Evolutionary conservation across 2,888 invertebrate genomes (phyloP).

Genomic region (Stenolophus ochropezus): DNA sequence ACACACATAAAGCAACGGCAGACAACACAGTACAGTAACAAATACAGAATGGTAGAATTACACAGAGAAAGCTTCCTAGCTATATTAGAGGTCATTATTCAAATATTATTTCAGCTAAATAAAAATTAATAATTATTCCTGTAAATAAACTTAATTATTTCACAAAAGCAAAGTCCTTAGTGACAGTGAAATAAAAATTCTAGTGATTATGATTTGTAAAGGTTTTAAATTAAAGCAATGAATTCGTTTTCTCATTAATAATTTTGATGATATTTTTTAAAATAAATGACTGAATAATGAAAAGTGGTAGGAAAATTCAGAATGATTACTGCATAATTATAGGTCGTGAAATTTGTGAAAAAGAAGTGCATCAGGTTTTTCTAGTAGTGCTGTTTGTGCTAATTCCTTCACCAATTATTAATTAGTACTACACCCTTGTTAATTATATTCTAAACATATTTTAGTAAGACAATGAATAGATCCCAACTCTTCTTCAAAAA

Average conservation of each 20-base stretch:
- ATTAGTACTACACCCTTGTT: neutral
- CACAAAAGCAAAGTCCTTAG: neutral
- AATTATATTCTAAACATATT: neutral
- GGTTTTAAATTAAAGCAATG: too few relatives aligned
- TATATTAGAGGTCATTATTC: neutral
- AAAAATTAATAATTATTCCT: neutral
- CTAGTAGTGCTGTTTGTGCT: neutral
- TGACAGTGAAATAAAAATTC: too few relatives aligned
- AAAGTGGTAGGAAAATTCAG: too few relatives aligned
- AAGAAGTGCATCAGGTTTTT: too few relatives aligned
- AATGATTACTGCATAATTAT: too few relatives aligned
- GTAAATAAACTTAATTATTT: neutral
- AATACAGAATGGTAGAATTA: conserved; percentile 12
- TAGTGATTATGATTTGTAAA: too few relatives aligned
- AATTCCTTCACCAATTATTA: neutral
- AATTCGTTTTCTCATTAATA: too few relatives aligned
- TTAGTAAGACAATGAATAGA: neutral
- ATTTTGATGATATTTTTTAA: too few relatives aligned
- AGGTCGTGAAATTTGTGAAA: too few relatives aligned
- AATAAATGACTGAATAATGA: too few relatives aligned
- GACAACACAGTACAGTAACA: conserved; percentile 54
- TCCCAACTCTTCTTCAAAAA: neutral
- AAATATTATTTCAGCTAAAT: neutral
- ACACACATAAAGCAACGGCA: conserved; percentile 56
- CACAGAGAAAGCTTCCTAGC: conserved; percentile 12